Percentiles rank a stretch among this genome's conserved stretches.
These are phyloP conservation scores for Liasis olivaceus DNA, from an alignment of 2,797 vertebrate genomes.

Conservation along the genomic window DNA sequence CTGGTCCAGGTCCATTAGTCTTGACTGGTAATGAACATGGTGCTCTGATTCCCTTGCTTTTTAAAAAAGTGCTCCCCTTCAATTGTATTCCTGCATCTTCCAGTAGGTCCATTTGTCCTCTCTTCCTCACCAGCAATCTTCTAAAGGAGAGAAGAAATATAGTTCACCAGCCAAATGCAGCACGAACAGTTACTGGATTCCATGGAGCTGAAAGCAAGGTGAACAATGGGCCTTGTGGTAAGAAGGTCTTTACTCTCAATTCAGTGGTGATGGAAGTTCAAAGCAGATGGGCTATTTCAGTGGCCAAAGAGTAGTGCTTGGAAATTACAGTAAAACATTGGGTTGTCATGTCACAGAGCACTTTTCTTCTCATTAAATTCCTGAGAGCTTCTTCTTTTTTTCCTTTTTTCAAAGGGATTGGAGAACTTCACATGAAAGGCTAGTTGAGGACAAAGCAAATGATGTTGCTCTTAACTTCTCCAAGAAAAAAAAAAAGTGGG, in stretches of 20 bases:
- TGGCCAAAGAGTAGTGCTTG: neutral
- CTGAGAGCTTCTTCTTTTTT: neutral
- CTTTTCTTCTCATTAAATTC: conserved; percentile 23
- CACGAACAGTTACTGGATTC: neutral
- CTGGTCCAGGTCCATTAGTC: conserved; percentile 84
- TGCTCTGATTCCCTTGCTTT: conserved; percentile 69
- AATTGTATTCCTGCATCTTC: conserved; percentile 60
- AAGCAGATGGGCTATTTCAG: conserved; percentile 6
- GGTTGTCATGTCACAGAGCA: neutral
- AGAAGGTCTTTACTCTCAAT: neutral
- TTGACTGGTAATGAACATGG: conserved; percentile 73
- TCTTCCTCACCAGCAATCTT: conserved; percentile 56
- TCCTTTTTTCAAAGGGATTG: neutral
- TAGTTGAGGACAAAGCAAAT: conserved; percentile 10
- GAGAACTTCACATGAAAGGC: conserved; percentile 21
- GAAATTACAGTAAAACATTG: neutral
- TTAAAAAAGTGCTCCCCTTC: conserved; percentile 75
- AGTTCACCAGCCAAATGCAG: conserved; percentile 39
- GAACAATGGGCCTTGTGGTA: neutral
- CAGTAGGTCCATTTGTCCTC: conserved; percentile 54
- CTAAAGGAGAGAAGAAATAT: conserved; percentile 47
- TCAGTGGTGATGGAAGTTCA: conserved; percentile 9
- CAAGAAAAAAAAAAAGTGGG: neutral
- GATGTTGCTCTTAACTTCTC: neutral
- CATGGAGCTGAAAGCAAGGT: neutral